Base-by-base conservation (phyloP, 2,797 vertebrate genomes). In the Thripadectes ignobilis region DNA sequence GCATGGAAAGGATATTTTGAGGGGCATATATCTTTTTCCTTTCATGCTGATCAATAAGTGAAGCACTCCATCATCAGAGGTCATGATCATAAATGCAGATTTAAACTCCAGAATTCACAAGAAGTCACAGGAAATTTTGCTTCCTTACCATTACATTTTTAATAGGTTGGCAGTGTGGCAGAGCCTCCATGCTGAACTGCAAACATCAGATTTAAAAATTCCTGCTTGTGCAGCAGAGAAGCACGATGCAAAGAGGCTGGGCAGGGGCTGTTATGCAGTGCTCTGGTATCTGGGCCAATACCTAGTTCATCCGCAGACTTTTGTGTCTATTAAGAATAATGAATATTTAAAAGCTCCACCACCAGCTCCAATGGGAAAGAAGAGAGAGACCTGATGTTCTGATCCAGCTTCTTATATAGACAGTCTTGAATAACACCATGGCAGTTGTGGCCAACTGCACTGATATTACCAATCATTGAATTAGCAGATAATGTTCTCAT, bases 271-370 rank as follows among this genome's bases (percentile, higher is more conserved):
- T 54, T 94, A 68, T 52, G 82, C 87, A 89, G 69, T 21, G 66
- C 74, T 78, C 55, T 66, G 73, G 9, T 88, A 75, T 81, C 85
- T 93, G 85, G 76, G 93, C 79, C 89, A 95, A 68, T 14, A 58
- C 27, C 29, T 65, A 58, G 43, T 32, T 91, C 78, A 59, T 81
- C 87, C 51, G 73, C 90, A 95, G 77, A 85, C 41, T 84, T 91
- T 20, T 66, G 48, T 0, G 10, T 74, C 91, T 85, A 46, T 94
- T 84, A 85, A 68, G 43, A 71, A 78, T 45, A 86, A 91, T 94
- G 95, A 95, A 95, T 97, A 97, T 96, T 95, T 89, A 84, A 93
- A 94, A 85, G 61, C 23, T 89, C 54, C 39, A 66, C 12, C 74
- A 65, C 6, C 22, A 68, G 57, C 68, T 91, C 87, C 82, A 92